Base-by-base conservation (phyloP, 2,113 vertebrate species). In the Phycodurus eques region DNA sequence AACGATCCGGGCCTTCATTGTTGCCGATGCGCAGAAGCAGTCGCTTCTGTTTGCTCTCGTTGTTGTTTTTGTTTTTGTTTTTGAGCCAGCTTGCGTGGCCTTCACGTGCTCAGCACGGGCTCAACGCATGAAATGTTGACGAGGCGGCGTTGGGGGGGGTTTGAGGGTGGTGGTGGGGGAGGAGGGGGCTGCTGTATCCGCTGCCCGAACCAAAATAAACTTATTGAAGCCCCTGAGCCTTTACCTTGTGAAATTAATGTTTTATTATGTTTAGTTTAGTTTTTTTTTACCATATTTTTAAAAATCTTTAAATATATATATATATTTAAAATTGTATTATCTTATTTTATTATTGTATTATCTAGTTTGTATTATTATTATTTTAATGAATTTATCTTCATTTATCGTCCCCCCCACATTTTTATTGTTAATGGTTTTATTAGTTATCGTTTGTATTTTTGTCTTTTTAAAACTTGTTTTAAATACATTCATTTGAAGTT, bases 81-180 rank as follows among this genome's bases (percentile, higher is more conserved):
- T 17, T 2, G 17, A 35, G 59, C 51, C 35, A 63, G 84, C 79
- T 77, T 57, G 80, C 77, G 77, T 78, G 88, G 90, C 90, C 89
- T 91, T 90, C 88, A 91, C 85, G 86, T 87, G 84, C 87, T 86
- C 89, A 81, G 85, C 85, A 71, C 76, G 82, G 89, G 81, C 86
- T 77, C 79, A 83, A 79, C 79, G 80, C 87, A 90, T 91, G 62
- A 91, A 90, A 91, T 89, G 90, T 90, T 91, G 88, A 91, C 83
- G 83, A 89, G 75, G 85, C 80, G 87, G 83, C 79, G 82, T 78
- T 74, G 74, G 76, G 81, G 76, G 82, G 84, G 87, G 76, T 73
- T 85, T 76, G 75, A 87, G 86, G 85, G 86, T 87, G 86, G 57
- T 5, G 56, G n/a, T 9, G 10, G 22, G 27, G 27, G 57, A 9